These are phyloP conservation scores for Galendromus occidentalis DNA, from an alignment of 1,140 invertebrate genomes.

Conservation along the genomic window DNA sequence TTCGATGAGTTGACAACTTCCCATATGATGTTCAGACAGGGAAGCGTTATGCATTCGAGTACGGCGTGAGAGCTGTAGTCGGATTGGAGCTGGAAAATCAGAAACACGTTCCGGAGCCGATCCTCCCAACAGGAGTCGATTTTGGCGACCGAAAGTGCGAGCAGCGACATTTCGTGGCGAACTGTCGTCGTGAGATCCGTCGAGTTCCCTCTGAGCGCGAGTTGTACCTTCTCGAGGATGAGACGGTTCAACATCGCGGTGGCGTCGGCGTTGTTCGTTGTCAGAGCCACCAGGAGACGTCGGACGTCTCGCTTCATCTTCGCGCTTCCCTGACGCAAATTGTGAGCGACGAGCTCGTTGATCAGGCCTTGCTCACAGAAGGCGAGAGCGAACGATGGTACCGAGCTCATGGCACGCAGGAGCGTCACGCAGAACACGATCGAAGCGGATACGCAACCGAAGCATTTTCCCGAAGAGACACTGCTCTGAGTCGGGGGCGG, in stretches of 20 bases:
- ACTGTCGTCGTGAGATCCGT: conserved; percentile 53
- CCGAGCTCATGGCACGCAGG: conserved; percentile 69
- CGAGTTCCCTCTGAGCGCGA: conserved; percentile 34
- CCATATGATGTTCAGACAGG: conserved; percentile 56
- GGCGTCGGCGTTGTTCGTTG: conserved; percentile 62
- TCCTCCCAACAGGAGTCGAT: conserved; percentile 90
- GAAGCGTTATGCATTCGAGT: conserved; percentile 52
- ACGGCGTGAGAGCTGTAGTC: conserved; percentile 44
- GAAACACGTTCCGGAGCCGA: conserved; percentile 41
- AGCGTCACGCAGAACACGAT: conserved; percentile 84
- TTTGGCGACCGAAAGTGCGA: conserved; percentile 66
- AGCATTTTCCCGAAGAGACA: conserved; percentile 26
- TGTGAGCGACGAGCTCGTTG: conserved; percentile 70
- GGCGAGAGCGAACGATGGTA: conserved; percentile 47
- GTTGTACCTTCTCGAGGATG: conserved; percentile 50
- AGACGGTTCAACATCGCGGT: conserved; percentile 65
- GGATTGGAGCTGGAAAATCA: background rate
- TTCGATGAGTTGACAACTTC: conserved; percentile 45
- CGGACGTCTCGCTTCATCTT: conserved; percentile 63
- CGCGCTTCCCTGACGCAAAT: conserved; percentile 38
- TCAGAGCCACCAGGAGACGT: conserved; percentile 67
- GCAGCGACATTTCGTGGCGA: conserved; percentile 63
- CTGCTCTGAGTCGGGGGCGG: conserved; percentile 12
- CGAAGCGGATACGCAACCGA: conserved; percentile 37
- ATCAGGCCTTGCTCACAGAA: conserved; percentile 69